A percentile compares a stretch with the other conserved stretches of the same genome.
These are phyloP conservation scores for Cyclura pinguis DNA, from an alignment of 2,797 vertebrate species.

Conservation along the genomic window DNA sequence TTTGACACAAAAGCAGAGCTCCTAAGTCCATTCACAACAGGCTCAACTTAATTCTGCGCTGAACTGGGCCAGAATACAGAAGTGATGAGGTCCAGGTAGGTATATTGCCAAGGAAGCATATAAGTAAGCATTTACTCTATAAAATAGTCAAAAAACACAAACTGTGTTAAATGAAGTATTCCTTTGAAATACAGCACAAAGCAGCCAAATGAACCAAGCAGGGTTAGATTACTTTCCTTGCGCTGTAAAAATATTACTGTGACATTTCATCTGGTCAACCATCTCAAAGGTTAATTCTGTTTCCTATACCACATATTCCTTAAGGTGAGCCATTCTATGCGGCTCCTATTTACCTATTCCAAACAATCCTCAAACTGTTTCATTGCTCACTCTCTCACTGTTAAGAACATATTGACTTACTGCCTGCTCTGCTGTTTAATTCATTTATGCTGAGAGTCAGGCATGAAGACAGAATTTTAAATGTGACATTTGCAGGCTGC, in stretches of 20 bases:
- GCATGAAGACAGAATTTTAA: conserved; percentile 84
- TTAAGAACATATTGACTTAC: conserved; percentile 82
- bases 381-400: conserved; percentile 77
- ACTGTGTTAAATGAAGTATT: conserved; percentile 43
- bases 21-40: background rate
- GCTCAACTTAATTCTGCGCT: background rate
- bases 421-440: conserved; percentile 83
- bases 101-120: background rate
- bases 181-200: conserved; percentile 38
- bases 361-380: conserved; percentile 77
- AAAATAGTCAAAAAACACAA: conserved; percentile 22
- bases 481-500: conserved; percentile 84
- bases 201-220: conserved; percentile 64
- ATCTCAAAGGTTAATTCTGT: conserved; percentile 81
- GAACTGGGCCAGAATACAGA: background rate
- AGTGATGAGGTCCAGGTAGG: background rate
- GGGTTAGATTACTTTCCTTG: conserved; percentile 74
- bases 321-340: conserved; percentile 66
- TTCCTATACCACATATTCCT: conserved; percentile 75
- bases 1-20: background rate
- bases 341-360: conserved; percentile 81
- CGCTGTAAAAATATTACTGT: conserved; percentile 76
- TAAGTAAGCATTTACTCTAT: background rate
- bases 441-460: conserved; percentile 82
- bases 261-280: conserved; percentile 77